A percentile compares a stretch with the other conserved stretches of the same genome.
Conservation (phyloP, 1,140 invertebrate genomes). For the Elymnias hypermnestra region DNA sequence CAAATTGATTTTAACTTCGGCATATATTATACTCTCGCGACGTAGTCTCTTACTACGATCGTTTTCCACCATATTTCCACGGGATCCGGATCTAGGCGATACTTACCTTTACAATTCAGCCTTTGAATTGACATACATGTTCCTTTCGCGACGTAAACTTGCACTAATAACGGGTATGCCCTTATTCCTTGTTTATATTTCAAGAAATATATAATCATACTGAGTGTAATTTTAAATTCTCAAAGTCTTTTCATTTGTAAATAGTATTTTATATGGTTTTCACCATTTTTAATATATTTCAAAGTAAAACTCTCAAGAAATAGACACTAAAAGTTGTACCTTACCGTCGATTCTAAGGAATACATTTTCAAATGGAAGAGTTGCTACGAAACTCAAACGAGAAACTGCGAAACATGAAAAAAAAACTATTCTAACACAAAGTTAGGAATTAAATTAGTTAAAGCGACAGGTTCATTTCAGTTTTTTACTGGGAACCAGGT, state of each 20-base stretch:
- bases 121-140: too few relatives aligned
- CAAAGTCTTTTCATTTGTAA: conserved; percentile 47
- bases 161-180: too few relatives aligned
- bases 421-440: conserved; percentile 67
- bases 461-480: conserved; percentile 72
- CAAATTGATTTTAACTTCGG: too few relatives aligned
- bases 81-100: too few relatives aligned
- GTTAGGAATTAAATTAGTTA: conserved; percentile 72
- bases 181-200: too few relatives aligned
- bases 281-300: conserved; percentile 42
- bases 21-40: too few relatives aligned
- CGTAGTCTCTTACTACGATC: too few relatives aligned
- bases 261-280: conserved; percentile 51
- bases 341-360: conserved; percentile 52
- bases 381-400: neutral
- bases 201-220: too few relatives aligned
- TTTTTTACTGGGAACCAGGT: conserved; percentile 59
- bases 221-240: too few relatives aligned
- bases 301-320: conserved; percentile 33
- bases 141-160: too few relatives aligned
- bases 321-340: conserved; percentile 61
- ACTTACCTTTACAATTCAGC: too few relatives aligned
- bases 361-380: conserved; percentile 69
- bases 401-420: conserved; percentile 50
- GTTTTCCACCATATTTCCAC: too few relatives aligned